Evolutionary conservation across 2,113 vertebrate species (phyloP), one percentile per base, ranked within the genome.

Genomic region (Malurus alboscapulatus): DNA sequence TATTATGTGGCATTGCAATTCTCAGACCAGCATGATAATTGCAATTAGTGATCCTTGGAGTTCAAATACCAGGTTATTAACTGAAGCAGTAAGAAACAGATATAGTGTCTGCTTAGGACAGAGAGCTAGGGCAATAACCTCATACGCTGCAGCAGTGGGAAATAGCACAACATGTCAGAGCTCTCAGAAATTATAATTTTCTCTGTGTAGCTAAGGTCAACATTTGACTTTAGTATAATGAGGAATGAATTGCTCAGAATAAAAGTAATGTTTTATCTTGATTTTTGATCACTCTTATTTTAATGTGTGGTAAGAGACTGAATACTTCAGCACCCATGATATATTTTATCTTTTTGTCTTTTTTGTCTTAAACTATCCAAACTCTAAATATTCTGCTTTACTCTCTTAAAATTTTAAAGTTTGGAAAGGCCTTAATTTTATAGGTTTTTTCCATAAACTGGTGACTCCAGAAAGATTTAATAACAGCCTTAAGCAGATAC

Each of bases 111-210:
- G 30, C 45, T 76, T 45, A 85, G 62, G 67, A 85, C 36, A 61
- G 75, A 59, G 62, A 86, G 54, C 24, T 40, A 48, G 71, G 58
- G 45, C 63, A 88, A 50, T 61, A 85, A 92, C 75, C 54, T 92
- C 27, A 21, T 36, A 53, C 1, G 0, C 25, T 32, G 22, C 50
- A 62, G 58, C 63, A 69, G 58, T 36, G 34, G 32, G 32, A 88
- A 93, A 88, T 29, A 30, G 32, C 32, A 94, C 88, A 79, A 73
- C 42, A 67, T 55, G 58, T 72, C 82, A 92, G 74, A 73, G 36
- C 59, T 78, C 57, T 86, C 36, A 69, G 62, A 95, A 97, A 87
- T 53, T 58, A 44, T 36, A 34, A 66, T 80, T 77, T 88, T 80
- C 34, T 85, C 10, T 91, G 32, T 72, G 10, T 29, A 58, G 47